These are phyloP conservation scores for Characodon lateralis DNA, from an alignment of 2,797 vertebrate species.

Conservation along the genomic window DNA sequence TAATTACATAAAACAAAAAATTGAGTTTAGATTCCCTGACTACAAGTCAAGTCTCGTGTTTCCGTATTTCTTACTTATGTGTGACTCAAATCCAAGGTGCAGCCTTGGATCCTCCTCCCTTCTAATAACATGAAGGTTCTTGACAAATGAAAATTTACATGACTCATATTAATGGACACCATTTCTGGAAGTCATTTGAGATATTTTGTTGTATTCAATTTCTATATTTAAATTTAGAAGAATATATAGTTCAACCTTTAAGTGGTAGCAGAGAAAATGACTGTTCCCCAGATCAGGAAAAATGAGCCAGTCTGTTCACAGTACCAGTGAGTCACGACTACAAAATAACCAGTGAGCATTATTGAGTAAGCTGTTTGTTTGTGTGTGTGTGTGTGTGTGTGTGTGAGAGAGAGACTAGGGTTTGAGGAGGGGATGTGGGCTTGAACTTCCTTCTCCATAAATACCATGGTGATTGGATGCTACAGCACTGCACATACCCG, in stretches of 20 bases:
- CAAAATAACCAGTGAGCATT: slow-evolving; percentile 21
- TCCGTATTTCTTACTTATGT: neutral
- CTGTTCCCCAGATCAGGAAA: slow-evolving; percentile 22
- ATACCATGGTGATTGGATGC: slow-evolving; percentile 69
- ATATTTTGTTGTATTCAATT: neutral
- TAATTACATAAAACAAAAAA: neutral
- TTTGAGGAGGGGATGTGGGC: slow-evolving; percentile 1
- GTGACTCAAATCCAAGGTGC: neutral
- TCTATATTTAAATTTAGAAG: neutral
- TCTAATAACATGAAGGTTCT: neutral
- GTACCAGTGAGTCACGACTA: slow-evolving; percentile 27
- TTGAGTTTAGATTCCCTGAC: neutral
- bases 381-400: neutral
- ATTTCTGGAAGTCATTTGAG: neutral
- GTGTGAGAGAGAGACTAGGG: neutral
- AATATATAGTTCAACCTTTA: neutral
- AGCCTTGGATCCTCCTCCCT: neutral
- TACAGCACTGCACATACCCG: slow-evolving; percentile 69
- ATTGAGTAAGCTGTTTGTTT: slow-evolving; percentile 12
- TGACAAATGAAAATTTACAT: neutral
- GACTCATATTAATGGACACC: neutral
- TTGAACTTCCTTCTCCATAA: slow-evolving; percentile 58
- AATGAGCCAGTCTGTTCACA: slow-evolving; percentile 23
- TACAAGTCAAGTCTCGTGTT: neutral
- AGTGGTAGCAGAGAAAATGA: neutral